Evolutionary conservation across 2,888 invertebrate species (phyloP).

Genomic region (Micoletzkya japonica): DNA sequence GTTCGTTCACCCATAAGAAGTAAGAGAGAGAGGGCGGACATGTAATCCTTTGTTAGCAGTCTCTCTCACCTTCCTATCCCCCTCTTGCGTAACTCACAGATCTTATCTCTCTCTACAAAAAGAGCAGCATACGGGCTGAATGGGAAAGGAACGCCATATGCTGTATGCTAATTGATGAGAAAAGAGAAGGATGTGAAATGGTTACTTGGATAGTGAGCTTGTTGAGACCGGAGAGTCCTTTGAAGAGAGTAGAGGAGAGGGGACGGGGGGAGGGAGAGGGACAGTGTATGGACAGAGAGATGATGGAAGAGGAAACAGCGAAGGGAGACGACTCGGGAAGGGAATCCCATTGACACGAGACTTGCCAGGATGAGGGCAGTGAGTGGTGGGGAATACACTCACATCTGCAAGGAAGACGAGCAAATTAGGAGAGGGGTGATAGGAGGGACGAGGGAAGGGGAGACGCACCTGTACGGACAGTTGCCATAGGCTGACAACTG

Average conservation of each 20-base stretch:
- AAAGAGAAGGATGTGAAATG: neutral
- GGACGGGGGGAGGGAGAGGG: neutral
- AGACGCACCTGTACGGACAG: neutral
- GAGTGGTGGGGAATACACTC: slow-evolving; percentile 13
- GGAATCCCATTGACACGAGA: neutral
- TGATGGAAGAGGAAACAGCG: slow-evolving; percentile 1
- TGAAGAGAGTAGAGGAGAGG: neutral
- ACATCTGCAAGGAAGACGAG: neutral
- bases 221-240: neutral
- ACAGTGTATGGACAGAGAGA: slow-evolving; percentile 1
- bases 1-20: no score
- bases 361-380: neutral
- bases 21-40: no score
- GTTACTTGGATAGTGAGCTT: neutral
- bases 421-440: neutral
- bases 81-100: no score
- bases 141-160: neutral
- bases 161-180: neutral
- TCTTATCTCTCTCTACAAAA: neutral
- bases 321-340: slow-evolving; percentile 3
- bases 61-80: no score
- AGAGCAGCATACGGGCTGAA: neutral
- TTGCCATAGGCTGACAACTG: no score
- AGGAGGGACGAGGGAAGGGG: neutral
- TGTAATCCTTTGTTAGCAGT: slow-evolving; percentile 8